Evolutionary conservation across 1,140 invertebrate genomes (phyloP), one percentile per base, ranked within the genome.

Genomic region (Pseudomyrmex gracilis): DNA sequence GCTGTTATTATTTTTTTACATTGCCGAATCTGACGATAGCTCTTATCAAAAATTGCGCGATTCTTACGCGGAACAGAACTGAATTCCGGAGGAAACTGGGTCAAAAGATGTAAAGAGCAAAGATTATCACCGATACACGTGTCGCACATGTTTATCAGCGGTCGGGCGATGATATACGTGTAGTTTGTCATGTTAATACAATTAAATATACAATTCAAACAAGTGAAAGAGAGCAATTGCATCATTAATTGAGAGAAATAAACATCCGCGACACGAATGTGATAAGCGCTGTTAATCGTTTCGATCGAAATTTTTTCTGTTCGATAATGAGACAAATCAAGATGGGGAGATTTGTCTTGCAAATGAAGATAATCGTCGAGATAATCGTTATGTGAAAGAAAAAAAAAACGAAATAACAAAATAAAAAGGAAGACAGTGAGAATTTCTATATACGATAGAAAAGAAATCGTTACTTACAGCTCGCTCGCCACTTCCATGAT

Each of bases 401-500:
- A 2, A 2, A 2, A 24, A 24, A 2, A 34, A 34, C n/a, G 0
- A 34, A 34, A 34, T 5, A 7, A 24, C 24, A 24, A 34, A 5
- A 34, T 34, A 5, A 34, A 5, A 5, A 34, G 1, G 5, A 34
- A 34, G 34, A 34, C 34, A 34, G 34, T 34, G 34, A 34, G 34
- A n/a, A n/a, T n/a, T n/a, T 34, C 7, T 34, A 34, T 34, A 34
- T 7, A 34, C 5, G 34, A 34, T 34, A 43, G 47, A 22, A n/a
- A n/a, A 51, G 17, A 64, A 8, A 49, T 55, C 20, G 85, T 92
- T 34, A 94, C 94, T 90, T 88, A 94, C 94, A 94, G 78, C 89
- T 94, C 94, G 51, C 93, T 94, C 45, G 94, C 91, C 74, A 91
- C 91, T 90, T 94, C 94, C 94, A 94, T 94, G 88, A 77, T 85